Base-by-base conservation (phyloP, 2,113 vertebrate species). In the Irena cyanogastra region DNA sequence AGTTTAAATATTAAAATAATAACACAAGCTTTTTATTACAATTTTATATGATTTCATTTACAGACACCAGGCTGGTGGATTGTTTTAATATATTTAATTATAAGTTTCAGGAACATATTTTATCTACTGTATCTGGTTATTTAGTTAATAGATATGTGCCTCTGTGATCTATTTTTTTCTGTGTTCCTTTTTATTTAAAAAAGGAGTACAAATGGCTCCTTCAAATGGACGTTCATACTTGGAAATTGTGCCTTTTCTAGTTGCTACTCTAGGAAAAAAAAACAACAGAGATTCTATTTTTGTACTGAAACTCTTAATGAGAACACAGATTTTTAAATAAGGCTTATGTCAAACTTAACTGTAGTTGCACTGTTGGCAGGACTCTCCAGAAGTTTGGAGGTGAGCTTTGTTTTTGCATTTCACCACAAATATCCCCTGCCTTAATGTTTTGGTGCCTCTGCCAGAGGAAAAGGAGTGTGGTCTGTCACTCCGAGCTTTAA, bases 241-340 rank as follows among this genome's bases (percentile, higher is more conserved):
- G 96, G 97, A 98, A 98, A 96, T 98, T 87, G 97, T 98, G 97
- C 98, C 98, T 98, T 98, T 98, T 97, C 98, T 98, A 98, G 96
- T 97, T 97, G 96, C 96, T 97, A 98, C 95, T 97, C 97, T 97
- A 96, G 94, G 12, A 53, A 66, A 80, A 57, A 96, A 95, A 97
- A 97, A 69, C 96, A 97, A 94, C 98, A 98, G 96, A 98, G 97
- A 90, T 96, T 98, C 83, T 98, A 98, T 98, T 98, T 98, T 98
- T 98, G 91, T 98, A 98, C 89, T 92, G 97, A 97, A 97, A 97
- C 97, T 98, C 96, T 77, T 96, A 96, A 97, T 97, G 97, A 97
- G 97, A 96, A 94, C 96, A 91, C 95, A 96, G 69, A 95, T 97
- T 97, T 98, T 98, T 97, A 97, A 97, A 49, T 95, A 95, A 97